These are phyloP conservation scores for Xylota sylvarum DNA, from an alignment of 2,888 invertebrate genomes.

Conservation along the genomic window DNA sequence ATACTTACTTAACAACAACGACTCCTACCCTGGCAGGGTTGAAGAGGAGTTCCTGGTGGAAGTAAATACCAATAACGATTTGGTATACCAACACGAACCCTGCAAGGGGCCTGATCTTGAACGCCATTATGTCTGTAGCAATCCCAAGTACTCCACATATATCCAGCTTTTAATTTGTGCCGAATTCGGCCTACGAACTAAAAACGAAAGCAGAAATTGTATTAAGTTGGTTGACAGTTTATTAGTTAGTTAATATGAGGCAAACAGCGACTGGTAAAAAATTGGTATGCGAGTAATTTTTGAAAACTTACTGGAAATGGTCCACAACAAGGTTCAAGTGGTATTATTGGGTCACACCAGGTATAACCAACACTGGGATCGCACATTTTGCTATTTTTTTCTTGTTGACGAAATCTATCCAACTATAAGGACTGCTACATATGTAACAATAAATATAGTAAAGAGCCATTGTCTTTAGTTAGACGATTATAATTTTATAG, in stretches of 20 bases:
- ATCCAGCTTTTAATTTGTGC: slow-evolving; percentile 30
- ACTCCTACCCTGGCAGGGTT: slow-evolving; percentile 4
- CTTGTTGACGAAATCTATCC: background rate
- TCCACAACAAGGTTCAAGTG: slow-evolving; percentile 36
- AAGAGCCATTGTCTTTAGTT: no score
- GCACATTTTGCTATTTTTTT: slow-evolving; percentile 24
- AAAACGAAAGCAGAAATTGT: background rate
- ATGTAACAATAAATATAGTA: background rate
- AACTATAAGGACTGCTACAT: background rate
- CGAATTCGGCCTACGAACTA: slow-evolving; percentile 45
- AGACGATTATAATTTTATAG: no score
- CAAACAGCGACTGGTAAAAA: no score
- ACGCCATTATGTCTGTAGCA: slow-evolving; percentile 61
- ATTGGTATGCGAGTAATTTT: background rate
- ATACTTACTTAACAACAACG: background rate
- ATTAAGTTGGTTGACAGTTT: no score
- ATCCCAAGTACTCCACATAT: slow-evolving; percentile 53
- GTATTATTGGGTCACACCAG: slow-evolving; percentile 17
- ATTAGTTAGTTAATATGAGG: no score
- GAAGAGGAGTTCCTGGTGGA: slow-evolving; percentile 19
- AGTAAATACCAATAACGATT: slow-evolving; percentile 24
- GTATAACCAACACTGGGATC: background rate
- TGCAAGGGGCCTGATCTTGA: slow-evolving; percentile 54
- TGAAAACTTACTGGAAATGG: slow-evolving; percentile 30
- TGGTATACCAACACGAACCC: slow-evolving; percentile 39